These are phyloP conservation scores for Chlamydotis undulata DNA, from an alignment of 2,113 vertebrate genomes.

Conservation along the genomic window DNA sequence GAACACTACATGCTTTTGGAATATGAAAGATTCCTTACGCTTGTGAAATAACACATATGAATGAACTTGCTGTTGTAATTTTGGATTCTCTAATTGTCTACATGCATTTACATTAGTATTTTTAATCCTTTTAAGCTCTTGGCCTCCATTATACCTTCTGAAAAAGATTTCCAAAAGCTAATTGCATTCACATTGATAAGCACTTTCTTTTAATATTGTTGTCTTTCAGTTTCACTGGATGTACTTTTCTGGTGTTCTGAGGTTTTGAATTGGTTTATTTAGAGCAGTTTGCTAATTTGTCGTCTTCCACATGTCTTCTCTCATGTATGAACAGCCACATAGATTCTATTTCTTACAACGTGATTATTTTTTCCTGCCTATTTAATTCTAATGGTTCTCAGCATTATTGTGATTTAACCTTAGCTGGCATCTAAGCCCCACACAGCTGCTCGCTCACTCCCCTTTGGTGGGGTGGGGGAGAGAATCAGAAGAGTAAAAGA, in stretches of 20 bases:
- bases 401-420: background rate
- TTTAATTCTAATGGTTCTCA: background rate
- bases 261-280: background rate
- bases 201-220: background rate
- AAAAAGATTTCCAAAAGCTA: background rate
- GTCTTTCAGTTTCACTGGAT: background rate
- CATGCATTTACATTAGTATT: background rate
- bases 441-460: too few species aligned
- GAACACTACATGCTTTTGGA: background rate
- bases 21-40: background rate
- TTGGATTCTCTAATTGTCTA: background rate
- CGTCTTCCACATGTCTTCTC: rapidly evolving
- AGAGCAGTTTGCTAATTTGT: background rate
- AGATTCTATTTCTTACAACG: background rate
- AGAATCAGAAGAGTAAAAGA: too few species aligned
- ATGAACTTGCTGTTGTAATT: background rate
- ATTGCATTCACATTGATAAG: background rate
- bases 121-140: slow-evolving; percentile 29
- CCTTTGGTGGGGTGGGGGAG: too few species aligned
- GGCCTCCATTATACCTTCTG: background rate
- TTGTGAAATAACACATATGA: background rate
- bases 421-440: too few species aligned
- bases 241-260: background rate
- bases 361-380: background rate
- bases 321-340: rapidly evolving